phyloP scores from a whole-genome alignment of 2,888 invertebrate species.

The Charanyca ferruginea region DNA sequence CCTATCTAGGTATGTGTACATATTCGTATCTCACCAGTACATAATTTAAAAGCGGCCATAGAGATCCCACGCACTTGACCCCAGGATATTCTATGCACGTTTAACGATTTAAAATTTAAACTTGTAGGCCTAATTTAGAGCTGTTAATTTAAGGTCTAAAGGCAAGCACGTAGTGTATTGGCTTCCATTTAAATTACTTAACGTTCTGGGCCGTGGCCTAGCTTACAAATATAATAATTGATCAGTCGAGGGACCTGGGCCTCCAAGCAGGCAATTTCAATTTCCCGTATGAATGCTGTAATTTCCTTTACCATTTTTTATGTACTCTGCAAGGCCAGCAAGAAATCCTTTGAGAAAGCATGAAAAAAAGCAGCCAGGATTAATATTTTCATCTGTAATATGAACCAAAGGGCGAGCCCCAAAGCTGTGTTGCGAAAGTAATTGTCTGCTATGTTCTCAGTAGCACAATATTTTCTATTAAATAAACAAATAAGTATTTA shows the following conservation, averaged over 20 bases:
- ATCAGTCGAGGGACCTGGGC: conserved; percentile 7
- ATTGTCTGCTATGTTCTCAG: conserved; percentile 11
- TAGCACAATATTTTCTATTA: conserved; percentile 9
- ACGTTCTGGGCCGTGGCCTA: not conserved
- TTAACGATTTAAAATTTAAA: conserved; percentile 46
- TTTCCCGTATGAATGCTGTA: conserved; percentile 37
- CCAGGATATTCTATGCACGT: conserved; percentile 40
- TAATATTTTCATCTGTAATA: conserved; percentile 19
- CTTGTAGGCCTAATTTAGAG: conserved; percentile 16
- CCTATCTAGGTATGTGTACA: not conserved
- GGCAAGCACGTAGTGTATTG: not conserved
- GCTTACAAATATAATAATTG: conserved; percentile 36
- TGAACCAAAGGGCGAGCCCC: conserved; percentile 2
- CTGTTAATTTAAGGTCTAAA: conserved; percentile 13
- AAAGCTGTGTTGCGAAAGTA: conserved; percentile 15
- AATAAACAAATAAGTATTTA: not conserved
- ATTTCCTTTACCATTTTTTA: conserved; percentile 33
- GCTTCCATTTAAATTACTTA: conserved; percentile 15
- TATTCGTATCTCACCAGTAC: conserved; percentile 25
- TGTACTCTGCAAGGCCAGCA: not conserved
- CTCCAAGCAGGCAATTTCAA: conserved; percentile 36
- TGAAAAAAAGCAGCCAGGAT: conserved; percentile 13
- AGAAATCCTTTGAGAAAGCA: conserved; percentile 17
- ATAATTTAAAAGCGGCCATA: conserved; percentile 52
- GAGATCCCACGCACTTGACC: conserved; percentile 4